Conservation (phyloP, 2,113 vertebrate genomes). For the Mastomys natalensis region DNA sequence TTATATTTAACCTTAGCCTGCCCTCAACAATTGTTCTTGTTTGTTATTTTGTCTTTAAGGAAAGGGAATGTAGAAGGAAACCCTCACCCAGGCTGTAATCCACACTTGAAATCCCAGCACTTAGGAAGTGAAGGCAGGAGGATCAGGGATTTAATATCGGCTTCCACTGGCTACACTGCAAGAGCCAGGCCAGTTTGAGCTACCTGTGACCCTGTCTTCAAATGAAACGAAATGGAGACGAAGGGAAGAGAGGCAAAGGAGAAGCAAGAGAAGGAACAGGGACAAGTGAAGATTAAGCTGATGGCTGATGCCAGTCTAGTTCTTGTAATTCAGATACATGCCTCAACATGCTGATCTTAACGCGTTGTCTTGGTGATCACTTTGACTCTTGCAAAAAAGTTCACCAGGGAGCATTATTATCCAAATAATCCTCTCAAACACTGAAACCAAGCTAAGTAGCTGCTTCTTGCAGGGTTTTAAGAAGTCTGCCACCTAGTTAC, state of each 20-base stretch:
- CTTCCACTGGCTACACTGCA: neutral
- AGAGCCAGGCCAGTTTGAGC: neutral
- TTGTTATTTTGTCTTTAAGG: neutral
- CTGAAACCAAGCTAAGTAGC: constrained; percentile 49
- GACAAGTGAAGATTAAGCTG: neutral
- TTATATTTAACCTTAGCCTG: neutral
- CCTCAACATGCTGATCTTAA: neutral
- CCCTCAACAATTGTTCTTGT: neutral
- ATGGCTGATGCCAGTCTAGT: neutral
- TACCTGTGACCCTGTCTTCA: neutral
- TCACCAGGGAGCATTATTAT: neutral
- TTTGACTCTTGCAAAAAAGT: constrained; percentile 10
- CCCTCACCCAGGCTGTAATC: neutral
- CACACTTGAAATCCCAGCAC: neutral
- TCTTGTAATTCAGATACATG: neutral
- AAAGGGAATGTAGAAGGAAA: constrained; percentile 1
- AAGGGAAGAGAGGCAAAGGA: neutral
- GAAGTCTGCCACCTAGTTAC: constrained; percentile 74
- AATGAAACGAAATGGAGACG: neutral
- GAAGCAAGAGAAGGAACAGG: no score
- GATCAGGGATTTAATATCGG: no score
- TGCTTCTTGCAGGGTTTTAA: constrained; percentile 75
- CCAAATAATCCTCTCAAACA: constrained; percentile 49
- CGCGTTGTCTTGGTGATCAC: constrained; percentile 19
- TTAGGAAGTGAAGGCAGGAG: neutral